phyloP scores from a whole-genome alignment of 2,888 invertebrate genomes.

The Raillietiella orientalis region DNA sequence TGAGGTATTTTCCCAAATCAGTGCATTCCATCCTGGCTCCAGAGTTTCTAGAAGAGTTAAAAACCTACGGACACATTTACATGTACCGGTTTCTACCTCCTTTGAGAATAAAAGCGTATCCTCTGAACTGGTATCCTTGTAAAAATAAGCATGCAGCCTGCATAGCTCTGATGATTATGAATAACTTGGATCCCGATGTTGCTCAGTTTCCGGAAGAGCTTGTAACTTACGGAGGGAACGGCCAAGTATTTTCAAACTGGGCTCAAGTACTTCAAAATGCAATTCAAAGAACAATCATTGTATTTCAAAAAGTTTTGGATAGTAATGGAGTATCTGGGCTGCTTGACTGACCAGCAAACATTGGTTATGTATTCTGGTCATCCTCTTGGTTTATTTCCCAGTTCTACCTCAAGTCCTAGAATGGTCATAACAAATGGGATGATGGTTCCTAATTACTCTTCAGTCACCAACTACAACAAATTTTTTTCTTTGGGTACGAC shows the following conservation, averaged over 20 bases:
- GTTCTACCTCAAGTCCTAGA: conserved; percentile 17
- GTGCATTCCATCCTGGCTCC: conserved; percentile 15
- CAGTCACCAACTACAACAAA: conserved; percentile 18
- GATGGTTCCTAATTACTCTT: conserved; percentile 25
- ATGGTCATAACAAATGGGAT: conserved; percentile 26
- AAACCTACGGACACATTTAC: conserved; percentile 22
- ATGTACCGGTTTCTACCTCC: conserved; percentile 20
- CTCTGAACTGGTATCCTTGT: conserved; percentile 16
- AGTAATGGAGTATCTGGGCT: conserved; percentile 19
- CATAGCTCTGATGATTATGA: conserved; percentile 26
- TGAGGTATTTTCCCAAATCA: conserved; percentile 20
- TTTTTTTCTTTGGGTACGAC: conserved; percentile 24
- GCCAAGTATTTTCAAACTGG: conserved; percentile 27
- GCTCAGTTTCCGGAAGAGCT: conserved; percentile 25
- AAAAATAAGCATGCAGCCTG: conserved; percentile 16
- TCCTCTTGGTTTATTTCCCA: conserved; percentile 23
- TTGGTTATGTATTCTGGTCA: conserved; percentile 25
- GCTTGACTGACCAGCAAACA: conserved; percentile 20
- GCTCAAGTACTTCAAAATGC: conserved; percentile 19
- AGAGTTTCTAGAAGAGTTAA: conserved; percentile 21
- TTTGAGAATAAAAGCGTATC: conserved; percentile 18
- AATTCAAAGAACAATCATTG: too few species aligned
- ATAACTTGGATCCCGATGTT: conserved; percentile 23
- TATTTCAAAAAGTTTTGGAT: conserved; percentile 18
- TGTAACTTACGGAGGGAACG: conserved; percentile 27